A percentile compares a stretch with the other conserved stretches of the same genome.
Evolutionary conservation across 2,888 invertebrate genomes (phyloP).

Genomic region (Phengaris arion): DNA sequence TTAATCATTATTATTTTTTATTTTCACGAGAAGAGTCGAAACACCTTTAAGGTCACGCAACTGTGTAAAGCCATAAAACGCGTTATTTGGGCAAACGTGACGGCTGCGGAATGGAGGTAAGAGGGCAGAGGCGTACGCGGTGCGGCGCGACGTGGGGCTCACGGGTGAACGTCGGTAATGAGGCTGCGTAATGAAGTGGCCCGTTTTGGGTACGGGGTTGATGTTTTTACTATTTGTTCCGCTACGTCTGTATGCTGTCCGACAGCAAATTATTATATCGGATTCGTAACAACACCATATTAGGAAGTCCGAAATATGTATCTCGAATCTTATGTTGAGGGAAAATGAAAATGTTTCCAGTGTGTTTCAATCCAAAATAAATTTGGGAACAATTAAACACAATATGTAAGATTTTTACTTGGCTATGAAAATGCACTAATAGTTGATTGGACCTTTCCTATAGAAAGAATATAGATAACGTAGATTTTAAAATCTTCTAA

Average conservation of each 20-base stretch:
- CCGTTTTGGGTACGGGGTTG: slow-evolving; percentile 59
- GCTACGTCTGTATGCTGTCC: slow-evolving; percentile 41
- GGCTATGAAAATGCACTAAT: not conserved
- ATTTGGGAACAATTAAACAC: not conserved
- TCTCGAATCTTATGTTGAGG: not conserved
- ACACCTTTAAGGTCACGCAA: slow-evolving; percentile 24
- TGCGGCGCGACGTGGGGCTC: slow-evolving; percentile 38
- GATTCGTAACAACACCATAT: too few relatives aligned
- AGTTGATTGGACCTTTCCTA: not conserved
- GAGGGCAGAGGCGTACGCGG: slow-evolving; percentile 40
- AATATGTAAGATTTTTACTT: not conserved
- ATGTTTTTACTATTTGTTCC: slow-evolving; percentile 34
- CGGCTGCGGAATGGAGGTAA: slow-evolving; percentile 47
- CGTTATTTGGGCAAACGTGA: slow-evolving; percentile 26
- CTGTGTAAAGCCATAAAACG: slow-evolving; percentile 19
- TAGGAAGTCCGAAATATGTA: not conserved
- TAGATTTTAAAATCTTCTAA: not conserved
- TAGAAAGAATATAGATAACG: too few relatives aligned
- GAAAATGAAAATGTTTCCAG: not conserved
- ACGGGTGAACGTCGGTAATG: slow-evolving; percentile 48
- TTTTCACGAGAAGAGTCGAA: slow-evolving; percentile 29
- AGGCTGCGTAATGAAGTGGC: slow-evolving; percentile 68
- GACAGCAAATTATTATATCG: slow-evolving; percentile 40
- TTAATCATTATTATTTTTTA: slow-evolving; percentile 20
- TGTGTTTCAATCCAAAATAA: not conserved